Evolutionary conservation across 2,113 vertebrate species (phyloP).

Genomic region (Callipepla californica): DNA sequence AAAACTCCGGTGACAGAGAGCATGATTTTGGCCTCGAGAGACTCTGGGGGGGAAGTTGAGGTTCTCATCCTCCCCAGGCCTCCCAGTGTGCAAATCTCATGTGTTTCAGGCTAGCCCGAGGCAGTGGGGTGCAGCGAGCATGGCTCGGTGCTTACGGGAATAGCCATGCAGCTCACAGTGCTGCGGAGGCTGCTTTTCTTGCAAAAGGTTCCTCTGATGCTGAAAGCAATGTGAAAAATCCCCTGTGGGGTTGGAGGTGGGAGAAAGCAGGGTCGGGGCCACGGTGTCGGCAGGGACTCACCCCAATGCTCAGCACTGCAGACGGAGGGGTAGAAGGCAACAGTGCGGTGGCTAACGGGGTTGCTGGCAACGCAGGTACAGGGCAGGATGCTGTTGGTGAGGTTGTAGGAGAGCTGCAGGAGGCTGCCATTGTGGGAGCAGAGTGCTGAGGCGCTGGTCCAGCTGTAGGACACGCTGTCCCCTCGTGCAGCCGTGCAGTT

Average conservation of each 20-base stretch:
- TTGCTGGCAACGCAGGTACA: slow-evolving; percentile 8
- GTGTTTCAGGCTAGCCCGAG: rapidly evolving
- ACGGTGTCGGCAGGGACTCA: not conserved
- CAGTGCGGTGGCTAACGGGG: not conserved
- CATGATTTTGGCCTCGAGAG: rapidly evolving
- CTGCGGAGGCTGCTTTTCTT: rapidly evolving
- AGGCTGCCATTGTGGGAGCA: not conserved
- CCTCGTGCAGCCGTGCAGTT: not conserved
- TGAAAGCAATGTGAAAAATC: not conserved
- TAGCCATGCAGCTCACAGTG: not conserved
- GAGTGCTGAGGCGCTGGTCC: not conserved
- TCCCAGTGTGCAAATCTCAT: rapidly evolving
- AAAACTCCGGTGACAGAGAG: not conserved
- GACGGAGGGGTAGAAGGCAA: not conserved
- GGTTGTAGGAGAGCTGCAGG: not conserved
- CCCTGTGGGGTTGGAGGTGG: not conserved
- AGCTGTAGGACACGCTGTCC: slow-evolving; percentile 18
- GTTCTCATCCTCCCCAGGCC: not conserved
- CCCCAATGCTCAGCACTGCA: not conserved
- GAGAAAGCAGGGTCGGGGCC: rapidly evolving
- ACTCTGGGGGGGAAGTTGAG: not conserved
- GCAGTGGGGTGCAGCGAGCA: rapidly evolving
- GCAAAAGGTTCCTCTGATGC: not conserved
- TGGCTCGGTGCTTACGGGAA: rapidly evolving
- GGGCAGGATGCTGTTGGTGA: rapidly evolving